phyloP scores from a whole-genome alignment of 2,113 vertebrate species.

The Anguilla japonica region DNA sequence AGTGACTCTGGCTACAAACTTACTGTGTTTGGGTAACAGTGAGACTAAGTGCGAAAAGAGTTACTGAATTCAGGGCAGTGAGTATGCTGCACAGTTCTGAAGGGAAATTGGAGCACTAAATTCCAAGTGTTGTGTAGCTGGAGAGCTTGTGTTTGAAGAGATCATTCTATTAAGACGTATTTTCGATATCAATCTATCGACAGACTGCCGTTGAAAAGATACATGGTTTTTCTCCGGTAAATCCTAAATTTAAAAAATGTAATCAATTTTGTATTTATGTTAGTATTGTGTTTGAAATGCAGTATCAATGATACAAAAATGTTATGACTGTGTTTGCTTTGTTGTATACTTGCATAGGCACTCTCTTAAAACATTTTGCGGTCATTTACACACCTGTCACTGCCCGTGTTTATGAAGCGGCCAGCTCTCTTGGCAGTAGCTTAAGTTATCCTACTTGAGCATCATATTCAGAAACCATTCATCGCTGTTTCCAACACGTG shows the following conservation, averaged over 20 bases:
- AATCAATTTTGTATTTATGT: too few species aligned
- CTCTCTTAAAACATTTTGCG: neutral
- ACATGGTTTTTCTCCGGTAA: neutral
- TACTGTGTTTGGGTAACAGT: conserved; percentile 25
- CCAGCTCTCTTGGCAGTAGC: neutral
- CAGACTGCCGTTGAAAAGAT: neutral
- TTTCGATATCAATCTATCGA: neutral
- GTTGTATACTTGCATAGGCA: neutral
- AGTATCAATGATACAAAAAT: neutral
- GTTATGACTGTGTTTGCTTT: neutral
- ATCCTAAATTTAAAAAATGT: neutral
- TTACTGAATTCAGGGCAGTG: conserved; percentile 34
- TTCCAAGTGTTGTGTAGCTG: neutral
- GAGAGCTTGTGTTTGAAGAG: neutral
- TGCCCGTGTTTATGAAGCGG: conserved; percentile 15
- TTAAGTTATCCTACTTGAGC: conserved; percentile 14
- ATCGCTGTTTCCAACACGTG: conserved; percentile 35
- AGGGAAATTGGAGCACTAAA: conserved; percentile 15
- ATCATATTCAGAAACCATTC: conserved; percentile 45
- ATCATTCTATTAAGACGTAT: neutral
- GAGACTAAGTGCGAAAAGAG: conserved; percentile 38
- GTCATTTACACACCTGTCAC: neutral
- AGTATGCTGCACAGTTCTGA: conserved; percentile 28
- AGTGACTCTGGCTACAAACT: neutral
- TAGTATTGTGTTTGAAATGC: too few species aligned